Evolutionary conservation across 2,113 vertebrate species (phyloP).

Genomic region (Poecile atricapillus): DNA sequence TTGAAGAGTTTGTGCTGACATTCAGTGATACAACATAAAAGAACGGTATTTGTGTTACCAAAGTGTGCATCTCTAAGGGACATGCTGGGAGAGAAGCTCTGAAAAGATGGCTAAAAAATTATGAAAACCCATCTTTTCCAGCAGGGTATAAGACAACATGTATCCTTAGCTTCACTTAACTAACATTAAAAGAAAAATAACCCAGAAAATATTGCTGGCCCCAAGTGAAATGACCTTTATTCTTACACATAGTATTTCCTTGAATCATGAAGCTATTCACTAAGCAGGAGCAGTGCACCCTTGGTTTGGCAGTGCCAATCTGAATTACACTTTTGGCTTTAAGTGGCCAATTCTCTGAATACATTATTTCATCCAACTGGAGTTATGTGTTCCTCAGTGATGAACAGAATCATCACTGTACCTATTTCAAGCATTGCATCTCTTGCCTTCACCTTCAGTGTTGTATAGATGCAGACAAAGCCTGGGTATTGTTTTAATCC

Average conservation of each 20-base stretch:
- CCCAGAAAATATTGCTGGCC: background rate
- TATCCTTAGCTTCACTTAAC: background rate
- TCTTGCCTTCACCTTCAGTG: background rate
- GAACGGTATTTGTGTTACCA: background rate
- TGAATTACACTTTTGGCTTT: background rate
- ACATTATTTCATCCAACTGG: background rate
- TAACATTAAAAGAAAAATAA: background rate
- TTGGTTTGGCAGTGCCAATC: background rate
- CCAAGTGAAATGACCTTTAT: background rate
- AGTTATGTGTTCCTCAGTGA: background rate
- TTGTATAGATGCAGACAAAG: background rate
- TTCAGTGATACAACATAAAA: background rate
- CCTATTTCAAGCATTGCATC: background rate
- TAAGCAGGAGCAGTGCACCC: background rate
- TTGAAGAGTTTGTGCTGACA: background rate
- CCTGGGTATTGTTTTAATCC: background rate
- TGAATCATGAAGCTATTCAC: background rate
- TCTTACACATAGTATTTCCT: background rate
- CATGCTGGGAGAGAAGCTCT: background rate
- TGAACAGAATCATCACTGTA: background rate
- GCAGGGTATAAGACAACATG: background rate
- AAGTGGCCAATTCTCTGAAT: background rate
- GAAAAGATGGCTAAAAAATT: background rate
- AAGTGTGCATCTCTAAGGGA: background rate
- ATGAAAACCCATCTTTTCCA: background rate